A percentile compares a stretch with the other conserved stretches of the same genome.
phyloP scores from a whole-genome alignment of 2,113 vertebrate genomes.

The Python bivittatus region DNA sequence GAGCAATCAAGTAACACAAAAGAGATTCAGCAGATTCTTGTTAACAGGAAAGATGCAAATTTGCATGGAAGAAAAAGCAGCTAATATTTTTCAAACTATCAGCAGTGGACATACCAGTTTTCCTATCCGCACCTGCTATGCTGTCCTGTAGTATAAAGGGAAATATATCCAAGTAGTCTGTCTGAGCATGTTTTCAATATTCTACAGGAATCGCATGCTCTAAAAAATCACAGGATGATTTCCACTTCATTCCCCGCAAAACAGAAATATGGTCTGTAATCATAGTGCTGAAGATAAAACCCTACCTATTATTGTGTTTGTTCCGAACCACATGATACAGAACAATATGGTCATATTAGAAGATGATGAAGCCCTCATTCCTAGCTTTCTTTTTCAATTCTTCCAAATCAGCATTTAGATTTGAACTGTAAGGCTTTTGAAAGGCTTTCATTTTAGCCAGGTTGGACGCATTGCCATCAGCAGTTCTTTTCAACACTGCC shows the following conservation, averaged over 20 bases:
- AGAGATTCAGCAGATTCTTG: constrained; percentile 16
- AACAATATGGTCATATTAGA: background rate
- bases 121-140: constrained; percentile 6
- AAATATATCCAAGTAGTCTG: background rate
- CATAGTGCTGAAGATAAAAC: background rate
- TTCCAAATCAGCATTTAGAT: too few species aligned
- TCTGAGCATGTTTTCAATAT: background rate
- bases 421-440: too few species aligned
- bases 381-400: too few species aligned
- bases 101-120: background rate
- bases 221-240: background rate
- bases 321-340: background rate
- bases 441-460: too few species aligned
- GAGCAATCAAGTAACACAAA: background rate
- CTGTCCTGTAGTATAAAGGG: background rate
- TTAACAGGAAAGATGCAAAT: background rate
- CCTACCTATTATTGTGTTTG: background rate
- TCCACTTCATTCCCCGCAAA: background rate
- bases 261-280: background rate
- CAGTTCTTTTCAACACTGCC: too few species aligned
- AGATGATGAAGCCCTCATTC: too few species aligned
- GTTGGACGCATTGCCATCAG: too few species aligned
- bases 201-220: background rate
- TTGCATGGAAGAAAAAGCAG: constrained; percentile 5
- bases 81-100: background rate